phyloP scores from a whole-genome alignment of 2,113 vertebrate species.

The Geococcyx californianus region DNA sequence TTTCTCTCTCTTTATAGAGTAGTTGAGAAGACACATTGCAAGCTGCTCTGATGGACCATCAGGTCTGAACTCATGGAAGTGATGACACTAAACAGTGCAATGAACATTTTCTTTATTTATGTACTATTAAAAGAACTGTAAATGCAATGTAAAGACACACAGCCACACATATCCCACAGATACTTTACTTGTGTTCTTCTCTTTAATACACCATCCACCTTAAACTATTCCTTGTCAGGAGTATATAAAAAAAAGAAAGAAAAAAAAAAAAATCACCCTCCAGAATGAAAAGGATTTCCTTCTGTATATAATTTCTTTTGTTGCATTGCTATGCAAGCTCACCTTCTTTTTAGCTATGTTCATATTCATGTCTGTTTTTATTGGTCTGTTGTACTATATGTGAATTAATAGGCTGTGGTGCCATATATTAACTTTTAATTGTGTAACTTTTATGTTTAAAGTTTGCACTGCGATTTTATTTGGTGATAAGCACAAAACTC shows the following conservation, averaged over 20 bases:
- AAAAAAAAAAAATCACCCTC: constrained; percentile 75
- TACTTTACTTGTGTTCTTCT: constrained; percentile 87
- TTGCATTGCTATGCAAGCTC: constrained; percentile 99
- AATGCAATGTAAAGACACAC: constrained; percentile 99
- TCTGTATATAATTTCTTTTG: constrained; percentile 98
- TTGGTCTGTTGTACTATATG: constrained; percentile 98
- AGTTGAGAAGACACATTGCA: constrained; percentile 79
- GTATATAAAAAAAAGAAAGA: constrained; percentile 73
- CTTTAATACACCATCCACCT: constrained; percentile 92
- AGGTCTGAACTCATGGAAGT: constrained; percentile 82
- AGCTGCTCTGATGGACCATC: constrained; percentile 81
- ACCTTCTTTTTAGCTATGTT: constrained; percentile 88
- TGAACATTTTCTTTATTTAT: constrained; percentile 90
- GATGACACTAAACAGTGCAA: constrained; percentile 84
- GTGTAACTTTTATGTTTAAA: constrained; percentile 95
- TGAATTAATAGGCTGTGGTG: constrained; percentile 98
- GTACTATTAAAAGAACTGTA: constrained; percentile 92
- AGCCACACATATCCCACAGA: constrained; percentile 92
- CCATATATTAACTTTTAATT: constrained; percentile 96
- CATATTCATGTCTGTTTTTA: constrained; percentile 89
- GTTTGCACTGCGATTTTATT: constrained; percentile 99
- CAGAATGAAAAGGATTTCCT: constrained; percentile 81
- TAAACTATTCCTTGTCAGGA: constrained; percentile 86
- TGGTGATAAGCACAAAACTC: constrained; percentile 99
- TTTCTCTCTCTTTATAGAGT: constrained; percentile 82